phyloP scores from a whole-genome alignment of 2,797 vertebrate species.

The Chrysocyon brachyurus region DNA sequence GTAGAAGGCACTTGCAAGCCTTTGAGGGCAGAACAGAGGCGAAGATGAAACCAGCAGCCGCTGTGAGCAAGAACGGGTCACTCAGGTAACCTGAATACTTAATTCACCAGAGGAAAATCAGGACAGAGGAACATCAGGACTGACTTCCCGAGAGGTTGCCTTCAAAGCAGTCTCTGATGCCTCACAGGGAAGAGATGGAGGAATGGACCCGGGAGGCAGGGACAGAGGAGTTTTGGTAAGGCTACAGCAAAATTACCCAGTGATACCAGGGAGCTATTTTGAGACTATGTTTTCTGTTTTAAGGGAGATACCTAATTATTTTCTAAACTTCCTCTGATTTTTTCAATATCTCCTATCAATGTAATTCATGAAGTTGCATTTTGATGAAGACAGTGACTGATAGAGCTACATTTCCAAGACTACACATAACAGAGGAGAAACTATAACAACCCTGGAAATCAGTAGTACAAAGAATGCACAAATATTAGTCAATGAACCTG shows the following conservation, averaged over 20 bases:
- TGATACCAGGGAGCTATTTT: background rate
- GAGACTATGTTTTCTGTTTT: constrained; percentile 1
- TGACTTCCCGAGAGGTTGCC: background rate
- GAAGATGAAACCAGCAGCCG: background rate
- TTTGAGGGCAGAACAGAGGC: background rate
- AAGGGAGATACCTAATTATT: background rate
- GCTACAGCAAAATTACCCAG: background rate
- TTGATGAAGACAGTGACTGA: background rate
- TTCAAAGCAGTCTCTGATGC: background rate
- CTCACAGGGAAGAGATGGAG: background rate
- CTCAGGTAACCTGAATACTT: background rate
- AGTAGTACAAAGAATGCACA: background rate
- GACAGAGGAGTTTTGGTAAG: background rate
- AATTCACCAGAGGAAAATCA: background rate
- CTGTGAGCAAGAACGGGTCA: background rate
- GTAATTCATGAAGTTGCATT: background rate
- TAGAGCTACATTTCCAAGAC: background rate
- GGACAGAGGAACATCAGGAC: background rate
- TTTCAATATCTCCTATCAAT: background rate
- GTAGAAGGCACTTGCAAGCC: background rate
- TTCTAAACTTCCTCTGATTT: background rate
- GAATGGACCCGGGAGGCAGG: background rate
- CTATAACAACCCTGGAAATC: background rate
- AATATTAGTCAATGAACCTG: background rate
- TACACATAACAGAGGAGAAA: background rate